Percentiles rank a stretch among this genome's conserved stretches.
Evolutionary conservation across 2,113 vertebrate genomes (phyloP).

Genomic region (Ramphastos sulfuratus): DNA sequence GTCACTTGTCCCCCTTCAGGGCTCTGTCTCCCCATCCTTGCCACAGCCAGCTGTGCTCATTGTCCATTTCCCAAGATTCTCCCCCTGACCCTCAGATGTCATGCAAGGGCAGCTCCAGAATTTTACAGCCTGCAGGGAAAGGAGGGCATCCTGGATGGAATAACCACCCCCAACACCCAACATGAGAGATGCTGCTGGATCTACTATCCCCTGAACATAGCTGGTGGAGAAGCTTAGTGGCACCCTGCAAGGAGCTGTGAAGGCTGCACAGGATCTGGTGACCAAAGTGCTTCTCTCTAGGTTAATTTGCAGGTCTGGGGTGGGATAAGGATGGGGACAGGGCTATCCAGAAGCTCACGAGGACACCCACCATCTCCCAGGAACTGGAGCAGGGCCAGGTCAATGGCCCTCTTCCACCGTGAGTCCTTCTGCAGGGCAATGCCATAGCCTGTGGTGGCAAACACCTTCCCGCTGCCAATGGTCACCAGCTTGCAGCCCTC

Average conservation of each 20-base stretch:
- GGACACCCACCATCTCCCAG: conserved; percentile 88
- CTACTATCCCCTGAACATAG: background rate
- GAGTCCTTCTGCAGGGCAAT: conserved; percentile 98
- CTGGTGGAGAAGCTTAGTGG: background rate
- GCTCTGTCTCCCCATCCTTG: background rate
- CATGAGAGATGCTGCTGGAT: background rate
- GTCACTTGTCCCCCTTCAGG: background rate
- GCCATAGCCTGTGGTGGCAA: conserved; percentile 95
- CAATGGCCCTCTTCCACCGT: conserved; percentile 92
- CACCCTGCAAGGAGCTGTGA: fast-evolving
- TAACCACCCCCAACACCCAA: background rate
- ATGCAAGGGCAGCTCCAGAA: background rate
- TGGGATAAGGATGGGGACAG: background rate
- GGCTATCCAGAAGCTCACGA: fast-evolving
- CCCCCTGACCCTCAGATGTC: background rate
- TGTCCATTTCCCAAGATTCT: background rate
- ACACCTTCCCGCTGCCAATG: conserved; percentile 96
- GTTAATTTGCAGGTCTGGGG: background rate
- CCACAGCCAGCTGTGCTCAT: background rate
- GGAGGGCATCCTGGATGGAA: background rate
- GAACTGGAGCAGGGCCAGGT: conserved; percentile 95
- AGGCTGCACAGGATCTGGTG: background rate
- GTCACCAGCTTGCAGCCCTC: conserved; percentile 99
- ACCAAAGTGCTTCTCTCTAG: background rate
- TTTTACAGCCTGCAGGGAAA: background rate